Evolutionary conservation across 2,888 invertebrate species (phyloP), one percentile per base, ranked within the genome.

Genomic region (Tromatobia lineatoria): DNA sequence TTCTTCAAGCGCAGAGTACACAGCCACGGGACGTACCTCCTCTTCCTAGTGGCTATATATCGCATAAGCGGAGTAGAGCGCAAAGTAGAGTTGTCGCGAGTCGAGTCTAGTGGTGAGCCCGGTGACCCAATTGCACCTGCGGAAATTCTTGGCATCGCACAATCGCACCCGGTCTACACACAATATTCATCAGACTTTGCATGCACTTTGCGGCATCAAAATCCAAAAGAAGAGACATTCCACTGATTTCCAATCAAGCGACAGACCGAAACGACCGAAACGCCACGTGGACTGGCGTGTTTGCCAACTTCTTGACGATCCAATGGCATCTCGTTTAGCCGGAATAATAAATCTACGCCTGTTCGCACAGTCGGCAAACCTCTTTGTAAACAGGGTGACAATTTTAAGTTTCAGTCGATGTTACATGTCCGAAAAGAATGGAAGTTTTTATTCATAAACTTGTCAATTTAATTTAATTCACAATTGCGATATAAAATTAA

Each of bases 81-180:
- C 38, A 70, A 25, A 66, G 42, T 66, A 42, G 73, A 45, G 25
- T 57, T 42, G 10, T 45, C 45, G 57, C 57, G 45, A 11, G 15
- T 18, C 54, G 54, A 71, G 57, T 52, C 42, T 69, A 75, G 67
- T 45, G 61, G 10, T 42, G 25, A 76, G 57, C 73, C 23, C 64
- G 67, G 18, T 74, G 83, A 83, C 83, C 83, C 73, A 83, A 45
- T 83, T 64, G 74, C 77, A 83, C 77, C 83, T 83, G 74, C 23
- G 54, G 29, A 80, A 77, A 80, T 83, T 83, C 80, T 83, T 83
- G 73, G 83, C 83, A 74, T 83, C n/a, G 45, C 73, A 20, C 50
- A 47, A 61, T 42, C 29, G 23, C 50, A 52, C 38, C 42, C 25
- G 25, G n/a, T 61, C 59, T n/a, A n/a, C 59, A 34, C 59, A 18